These are phyloP conservation scores for Arrhopalites spinosus DNA, from an alignment of 2,888 invertebrate genomes.

Conservation along the genomic window DNA sequence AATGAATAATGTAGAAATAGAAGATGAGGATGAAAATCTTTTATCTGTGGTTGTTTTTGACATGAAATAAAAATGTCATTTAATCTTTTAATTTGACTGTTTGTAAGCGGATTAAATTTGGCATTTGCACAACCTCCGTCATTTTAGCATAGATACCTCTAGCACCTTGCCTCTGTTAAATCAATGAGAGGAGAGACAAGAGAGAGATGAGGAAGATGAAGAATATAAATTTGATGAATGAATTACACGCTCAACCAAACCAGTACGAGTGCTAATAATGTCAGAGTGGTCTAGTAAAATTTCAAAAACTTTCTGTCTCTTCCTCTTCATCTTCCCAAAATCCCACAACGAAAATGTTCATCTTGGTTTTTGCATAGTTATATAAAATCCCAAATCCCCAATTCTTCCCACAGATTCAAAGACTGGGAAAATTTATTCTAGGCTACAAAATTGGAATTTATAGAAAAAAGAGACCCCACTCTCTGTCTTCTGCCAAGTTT, in stretches of 20 bases:
- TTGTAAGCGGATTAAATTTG: constrained; percentile 24
- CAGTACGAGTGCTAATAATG: background rate
- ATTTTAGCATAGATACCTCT: background rate
- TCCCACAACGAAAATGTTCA: too few species aligned
- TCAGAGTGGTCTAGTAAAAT: background rate
- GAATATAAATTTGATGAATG: background rate
- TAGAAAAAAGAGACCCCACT: too few species aligned
- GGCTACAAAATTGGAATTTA: too few species aligned
- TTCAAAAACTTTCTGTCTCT: too few species aligned
- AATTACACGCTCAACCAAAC: background rate
- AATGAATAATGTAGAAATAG: background rate
- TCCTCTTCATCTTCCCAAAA: too few species aligned
- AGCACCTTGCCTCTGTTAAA: background rate
- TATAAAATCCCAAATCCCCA: background rate
- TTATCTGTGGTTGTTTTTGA: constrained; percentile 8
- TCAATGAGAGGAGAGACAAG: too few species aligned
- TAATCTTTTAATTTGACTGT: constrained; percentile 31
- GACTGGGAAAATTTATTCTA: background rate
- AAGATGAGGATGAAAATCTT: background rate
- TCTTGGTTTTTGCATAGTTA: background rate
- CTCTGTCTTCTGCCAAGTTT: background rate
- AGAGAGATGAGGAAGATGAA: background rate
- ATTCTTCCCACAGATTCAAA: background rate
- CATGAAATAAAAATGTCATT: constrained; percentile 11
- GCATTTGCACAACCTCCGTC: constrained; percentile 24